Evolutionary conservation across 2,888 invertebrate genomes (phyloP).

Genomic region (Andrena haemorrhoa): DNA sequence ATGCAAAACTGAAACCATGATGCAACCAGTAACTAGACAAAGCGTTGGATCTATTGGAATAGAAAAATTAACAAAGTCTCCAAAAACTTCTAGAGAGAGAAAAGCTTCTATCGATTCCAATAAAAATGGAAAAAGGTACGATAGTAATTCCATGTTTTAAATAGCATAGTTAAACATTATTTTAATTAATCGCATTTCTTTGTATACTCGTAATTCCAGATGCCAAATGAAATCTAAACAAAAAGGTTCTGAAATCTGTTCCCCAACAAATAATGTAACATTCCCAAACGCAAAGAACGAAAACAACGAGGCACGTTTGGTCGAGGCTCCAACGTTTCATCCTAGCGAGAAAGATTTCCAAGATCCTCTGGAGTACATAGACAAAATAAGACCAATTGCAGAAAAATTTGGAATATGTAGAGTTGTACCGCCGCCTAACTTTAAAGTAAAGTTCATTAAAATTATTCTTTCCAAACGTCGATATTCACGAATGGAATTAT

Average conservation of each 20-base stretch:
- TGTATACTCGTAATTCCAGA: slow-evolving; percentile 62
- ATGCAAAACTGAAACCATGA: slow-evolving; percentile 45
- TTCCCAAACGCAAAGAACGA: slow-evolving; percentile 75
- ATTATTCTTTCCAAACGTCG: background rate
- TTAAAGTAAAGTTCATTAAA: slow-evolving; percentile 85
- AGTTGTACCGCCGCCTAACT: slow-evolving; percentile 93
- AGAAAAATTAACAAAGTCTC: slow-evolving; percentile 74
- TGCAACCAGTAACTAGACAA: slow-evolving; percentile 35
- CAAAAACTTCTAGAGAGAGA: slow-evolving; percentile 74
- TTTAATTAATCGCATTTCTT: background rate
- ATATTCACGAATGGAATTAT: background rate
- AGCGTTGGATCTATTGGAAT: slow-evolving; percentile 22
- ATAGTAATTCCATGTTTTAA: slow-evolving; percentile 6
- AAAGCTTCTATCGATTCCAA: slow-evolving; percentile 75
- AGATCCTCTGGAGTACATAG: slow-evolving; percentile 94
- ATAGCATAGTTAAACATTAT: background rate
- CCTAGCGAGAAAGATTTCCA: slow-evolving; percentile 93
- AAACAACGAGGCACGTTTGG: slow-evolving; percentile 85
- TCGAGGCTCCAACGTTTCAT: slow-evolving; percentile 92
- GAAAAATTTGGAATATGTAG: slow-evolving; percentile 94
- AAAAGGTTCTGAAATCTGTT: slow-evolving; percentile 67
- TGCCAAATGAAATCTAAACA: slow-evolving; percentile 74
- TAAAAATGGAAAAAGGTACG: slow-evolving; percentile 75
- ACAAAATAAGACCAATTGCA: slow-evolving; percentile 91
- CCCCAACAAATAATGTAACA: slow-evolving; percentile 75